Conservation (phyloP, 2,888 invertebrate species). For the Rapana venosa region DNA sequence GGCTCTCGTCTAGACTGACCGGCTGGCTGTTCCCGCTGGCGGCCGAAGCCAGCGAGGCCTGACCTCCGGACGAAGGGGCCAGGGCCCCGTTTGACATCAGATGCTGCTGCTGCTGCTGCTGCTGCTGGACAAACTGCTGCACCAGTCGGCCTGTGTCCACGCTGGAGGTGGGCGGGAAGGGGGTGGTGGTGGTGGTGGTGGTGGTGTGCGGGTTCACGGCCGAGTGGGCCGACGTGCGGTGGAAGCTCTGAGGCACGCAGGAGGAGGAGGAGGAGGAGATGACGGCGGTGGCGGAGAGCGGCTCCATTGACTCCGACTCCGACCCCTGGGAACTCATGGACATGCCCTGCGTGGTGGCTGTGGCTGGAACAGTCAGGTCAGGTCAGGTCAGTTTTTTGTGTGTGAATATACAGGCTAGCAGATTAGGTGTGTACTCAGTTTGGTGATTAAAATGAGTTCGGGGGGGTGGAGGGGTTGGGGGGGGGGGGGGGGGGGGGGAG, state of each 20-base stretch:
- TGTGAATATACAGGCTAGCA: too few relatives aligned
- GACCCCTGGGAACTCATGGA: slow-evolving; percentile 39
- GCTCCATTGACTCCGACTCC: slow-evolving; percentile 35
- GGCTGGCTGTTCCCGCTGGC: slow-evolving; percentile 40
- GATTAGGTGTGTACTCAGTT: too few relatives aligned
- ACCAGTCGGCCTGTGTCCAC: slow-evolving; percentile 44
- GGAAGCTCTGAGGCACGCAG: slow-evolving; percentile 43
- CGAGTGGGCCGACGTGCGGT: slow-evolving; percentile 52
- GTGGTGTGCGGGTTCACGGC: slow-evolving; percentile 53
- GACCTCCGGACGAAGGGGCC: not conserved
- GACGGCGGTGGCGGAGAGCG: slow-evolving; percentile 32
- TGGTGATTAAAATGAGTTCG: too few relatives aligned
- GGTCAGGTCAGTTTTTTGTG: too few relatives aligned
- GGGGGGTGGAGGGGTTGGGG: too few relatives aligned
- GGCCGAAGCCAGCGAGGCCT: not conserved
- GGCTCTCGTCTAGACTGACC: slow-evolving; percentile 31
- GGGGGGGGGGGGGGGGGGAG: too few relatives aligned
- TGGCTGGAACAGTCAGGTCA: not conserved
- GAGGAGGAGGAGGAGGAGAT: too few relatives aligned
- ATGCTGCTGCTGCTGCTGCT: slow-evolving; percentile 53
- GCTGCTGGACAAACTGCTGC: slow-evolving; percentile 51
- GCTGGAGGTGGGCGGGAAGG: slow-evolving; percentile 30
- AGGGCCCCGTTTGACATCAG: not conserved
- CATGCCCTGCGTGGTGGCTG: not conserved
- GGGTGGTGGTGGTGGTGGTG: slow-evolving; percentile 31